Percentiles rank a stretch among this genome's conserved stretches.
phyloP scores from a whole-genome alignment of 2,888 invertebrate species.

The Drosophila melanocephala region DNA sequence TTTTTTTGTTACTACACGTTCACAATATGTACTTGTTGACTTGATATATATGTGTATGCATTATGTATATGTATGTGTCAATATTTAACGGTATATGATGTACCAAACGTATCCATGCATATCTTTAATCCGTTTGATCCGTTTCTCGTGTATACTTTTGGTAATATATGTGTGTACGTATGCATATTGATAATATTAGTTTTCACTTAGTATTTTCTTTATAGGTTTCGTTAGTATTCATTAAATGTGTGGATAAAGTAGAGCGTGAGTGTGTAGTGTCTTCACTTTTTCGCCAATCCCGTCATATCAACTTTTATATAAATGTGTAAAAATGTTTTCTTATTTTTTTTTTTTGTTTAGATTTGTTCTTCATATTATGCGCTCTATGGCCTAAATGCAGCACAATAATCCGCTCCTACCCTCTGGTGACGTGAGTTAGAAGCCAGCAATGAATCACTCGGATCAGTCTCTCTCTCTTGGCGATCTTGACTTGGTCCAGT shows the following conservation, averaged over 20 bases:
- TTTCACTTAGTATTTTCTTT: constrained; percentile 37
- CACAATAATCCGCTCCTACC: constrained; percentile 17
- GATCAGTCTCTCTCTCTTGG: constrained; percentile 64
- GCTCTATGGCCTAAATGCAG: constrained; percentile 56
- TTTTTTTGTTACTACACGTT: constrained; percentile 61
- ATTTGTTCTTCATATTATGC: constrained; percentile 47
- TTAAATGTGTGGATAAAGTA: constrained; percentile 31
- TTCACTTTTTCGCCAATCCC: constrained; percentile 11
- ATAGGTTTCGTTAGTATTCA: constrained; percentile 22
- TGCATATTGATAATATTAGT: constrained; percentile 49
- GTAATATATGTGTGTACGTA: constrained; percentile 16
- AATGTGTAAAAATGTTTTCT: constrained; percentile 50
- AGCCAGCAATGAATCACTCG: constrained; percentile 56
- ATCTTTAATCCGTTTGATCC: constrained; percentile 13
- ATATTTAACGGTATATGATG: constrained; percentile 31
- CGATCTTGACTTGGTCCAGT: constrained; percentile 29
- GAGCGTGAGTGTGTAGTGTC: constrained; percentile 11
- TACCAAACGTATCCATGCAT: constrained; percentile 24
- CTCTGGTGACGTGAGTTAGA: constrained; percentile 9
- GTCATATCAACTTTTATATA: constrained; percentile 20
- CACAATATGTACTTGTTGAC: constrained; percentile 73
- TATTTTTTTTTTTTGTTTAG: constrained; percentile 7
- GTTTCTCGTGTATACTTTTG: constrained; percentile 30
- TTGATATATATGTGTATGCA: constrained; percentile 59
- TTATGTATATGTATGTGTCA: constrained; percentile 23